Conservation (phyloP, 2,888 invertebrate genomes). For the Pristionchus arcanus region DNA sequence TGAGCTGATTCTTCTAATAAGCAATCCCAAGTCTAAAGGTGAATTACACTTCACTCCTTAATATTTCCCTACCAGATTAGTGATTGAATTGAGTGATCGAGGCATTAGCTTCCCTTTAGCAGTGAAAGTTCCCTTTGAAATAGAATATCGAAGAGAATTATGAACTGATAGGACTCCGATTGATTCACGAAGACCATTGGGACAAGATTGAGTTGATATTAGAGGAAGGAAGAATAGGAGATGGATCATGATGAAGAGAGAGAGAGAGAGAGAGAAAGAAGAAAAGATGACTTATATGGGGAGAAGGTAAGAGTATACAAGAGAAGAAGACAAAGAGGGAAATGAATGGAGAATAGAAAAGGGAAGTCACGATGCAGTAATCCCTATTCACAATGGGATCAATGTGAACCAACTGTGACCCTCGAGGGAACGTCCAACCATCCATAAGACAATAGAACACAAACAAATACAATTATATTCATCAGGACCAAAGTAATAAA, state of each 20-base stretch:
- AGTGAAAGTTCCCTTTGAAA: slow-evolving; percentile 47
- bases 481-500: background rate
- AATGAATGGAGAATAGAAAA: slow-evolving; percentile 1
- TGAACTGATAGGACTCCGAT: slow-evolving; percentile 39
- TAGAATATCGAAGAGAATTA: slow-evolving; percentile 12
- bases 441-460: background rate
- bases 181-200: slow-evolving; percentile 27
- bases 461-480: background rate
- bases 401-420: slow-evolving; percentile 35
- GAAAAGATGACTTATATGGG: slow-evolving; percentile 23
- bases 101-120: slow-evolving; percentile 43
- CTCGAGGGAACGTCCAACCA: background rate
- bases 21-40: slow-evolving; percentile 52
- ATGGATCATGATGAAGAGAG: background rate
- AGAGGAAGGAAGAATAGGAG: background rate
- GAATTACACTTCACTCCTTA: background rate
- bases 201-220: slow-evolving; percentile 12
- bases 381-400: slow-evolving; percentile 10
- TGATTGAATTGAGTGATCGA: background rate
- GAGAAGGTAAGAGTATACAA: slow-evolving; percentile 36
- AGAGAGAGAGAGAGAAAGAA: background rate
- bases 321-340: slow-evolving; percentile 18
- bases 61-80: background rate
- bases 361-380: slow-evolving; percentile 27
- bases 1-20: slow-evolving; percentile 36